A percentile compares a stretch with the other conserved stretches of the same genome.
phyloP scores from a whole-genome alignment of 64 coral and sea anemone species.

The Pocillopora verrucosa region DNA sequence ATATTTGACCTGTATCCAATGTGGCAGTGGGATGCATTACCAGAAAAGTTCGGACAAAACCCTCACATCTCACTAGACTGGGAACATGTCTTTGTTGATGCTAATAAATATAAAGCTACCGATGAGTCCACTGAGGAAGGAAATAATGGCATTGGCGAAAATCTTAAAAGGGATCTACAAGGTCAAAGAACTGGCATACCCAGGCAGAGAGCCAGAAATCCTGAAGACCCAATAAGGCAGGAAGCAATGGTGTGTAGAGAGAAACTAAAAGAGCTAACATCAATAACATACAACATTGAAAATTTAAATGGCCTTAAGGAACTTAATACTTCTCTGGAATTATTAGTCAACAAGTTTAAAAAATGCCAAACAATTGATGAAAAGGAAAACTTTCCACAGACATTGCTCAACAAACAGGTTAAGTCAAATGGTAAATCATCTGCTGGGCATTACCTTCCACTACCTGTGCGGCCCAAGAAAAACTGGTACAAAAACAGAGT shows the following conservation, averaged over 20 bases:
- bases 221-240: neutral
- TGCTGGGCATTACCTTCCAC: constrained; percentile 36
- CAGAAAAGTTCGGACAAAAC: no score
- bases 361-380: constrained; percentile 54
- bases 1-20: no score
- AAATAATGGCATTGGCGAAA: no score
- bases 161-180: constrained; percentile 29
- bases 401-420: constrained; percentile 35
- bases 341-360: neutral
- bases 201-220: constrained; percentile 22
- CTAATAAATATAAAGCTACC: neutral
- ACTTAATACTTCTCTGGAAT: constrained; percentile 12
- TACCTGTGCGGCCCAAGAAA: constrained; percentile 71
- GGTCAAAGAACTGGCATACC: neutral
- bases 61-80: no score
- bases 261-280: constrained; percentile 37
- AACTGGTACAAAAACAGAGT: constrained; percentile 50
- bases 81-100: no score
- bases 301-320: constrained; percentile 24
- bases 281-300: constrained; percentile 32
- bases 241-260: constrained; percentile 27
- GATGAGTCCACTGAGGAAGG: neutral
- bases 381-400: constrained; percentile 48
- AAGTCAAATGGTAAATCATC: constrained; percentile 7
- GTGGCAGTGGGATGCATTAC: no score